Percentiles rank a stretch among this genome's conserved stretches.
These are phyloP conservation scores for Corythaeola cristata DNA, from an alignment of 2,113 vertebrate species.

Conservation along the genomic window DNA sequence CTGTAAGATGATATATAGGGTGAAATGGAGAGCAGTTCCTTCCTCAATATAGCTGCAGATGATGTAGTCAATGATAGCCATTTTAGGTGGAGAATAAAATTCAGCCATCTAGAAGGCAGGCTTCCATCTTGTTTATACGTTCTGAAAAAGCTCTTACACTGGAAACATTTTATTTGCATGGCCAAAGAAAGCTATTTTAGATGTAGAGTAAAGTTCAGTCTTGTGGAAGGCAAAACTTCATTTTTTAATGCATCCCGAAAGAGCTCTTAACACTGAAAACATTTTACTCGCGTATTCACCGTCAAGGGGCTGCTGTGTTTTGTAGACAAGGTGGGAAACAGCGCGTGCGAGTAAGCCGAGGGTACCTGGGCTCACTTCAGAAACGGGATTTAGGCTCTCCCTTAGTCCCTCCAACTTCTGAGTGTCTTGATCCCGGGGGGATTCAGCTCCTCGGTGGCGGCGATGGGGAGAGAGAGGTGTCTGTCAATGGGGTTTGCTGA, in stretches of 20 bases:
- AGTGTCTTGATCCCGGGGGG: fast-evolving
- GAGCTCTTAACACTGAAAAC: neutral
- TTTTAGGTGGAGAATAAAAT: constrained; percentile 26
- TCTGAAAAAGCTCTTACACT: neutral
- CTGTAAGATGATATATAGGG: constrained; percentile 17
- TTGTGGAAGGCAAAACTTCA: neutral
- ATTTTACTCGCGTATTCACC: neutral
- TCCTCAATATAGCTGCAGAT: constrained; percentile 33
- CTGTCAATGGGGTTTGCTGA: neutral
- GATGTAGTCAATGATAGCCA: constrained; percentile 23
- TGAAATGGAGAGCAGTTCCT: constrained; percentile 36
- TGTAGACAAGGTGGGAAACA: neutral
- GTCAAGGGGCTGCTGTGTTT: neutral
- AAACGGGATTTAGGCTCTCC: neutral
- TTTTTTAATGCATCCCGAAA: neutral
- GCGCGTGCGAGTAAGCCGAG: fast-evolving
- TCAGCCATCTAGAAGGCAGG: neutral
- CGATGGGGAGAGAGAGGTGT: neutral
- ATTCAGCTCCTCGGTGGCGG: neutral
- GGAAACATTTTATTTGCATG: neutral
- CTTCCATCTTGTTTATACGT: neutral
- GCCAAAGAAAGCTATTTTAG: neutral
- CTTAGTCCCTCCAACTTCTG: neutral
- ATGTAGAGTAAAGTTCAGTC: neutral
- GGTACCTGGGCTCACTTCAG: neutral